Conservation (phyloP, 1,140 invertebrate genomes). For the Bombyx mori region ASM3026992v2 NC_085119.1:9658501-9659000, state of each 20-base stretch:
- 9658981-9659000: conserved; percentile 49
- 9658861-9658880: conserved; percentile 77
- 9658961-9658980: conserved; percentile 63
- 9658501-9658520: conserved; percentile 68
- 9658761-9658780: conserved; percentile 55
- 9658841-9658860: conserved; percentile 72
- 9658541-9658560: conserved; percentile 3
- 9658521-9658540: conserved; percentile 44
- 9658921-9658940: conserved; percentile 73
- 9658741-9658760: conserved; percentile 51
- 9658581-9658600: conserved; percentile 35
- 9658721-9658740: conserved; percentile 66
- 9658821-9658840: conserved; percentile 68
- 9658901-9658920: conserved; percentile 63
- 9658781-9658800: conserved; percentile 54
- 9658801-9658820: conserved; percentile 65
- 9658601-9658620: conserved; percentile 54
- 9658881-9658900: conserved; percentile 73
- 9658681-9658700: conserved; percentile 59
- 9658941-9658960: conserved; percentile 64
- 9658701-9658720: conserved; percentile 72
- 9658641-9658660: conserved; percentile 70
- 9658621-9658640: conserved; percentile 71
- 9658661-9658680: conserved; percentile 58
- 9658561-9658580: conserved; percentile 12